Percentiles rank a stretch among this genome's conserved stretches.
phyloP scores from a whole-genome alignment of 2,797 vertebrate genomes.

The Intellagama lesueurii region DNA sequence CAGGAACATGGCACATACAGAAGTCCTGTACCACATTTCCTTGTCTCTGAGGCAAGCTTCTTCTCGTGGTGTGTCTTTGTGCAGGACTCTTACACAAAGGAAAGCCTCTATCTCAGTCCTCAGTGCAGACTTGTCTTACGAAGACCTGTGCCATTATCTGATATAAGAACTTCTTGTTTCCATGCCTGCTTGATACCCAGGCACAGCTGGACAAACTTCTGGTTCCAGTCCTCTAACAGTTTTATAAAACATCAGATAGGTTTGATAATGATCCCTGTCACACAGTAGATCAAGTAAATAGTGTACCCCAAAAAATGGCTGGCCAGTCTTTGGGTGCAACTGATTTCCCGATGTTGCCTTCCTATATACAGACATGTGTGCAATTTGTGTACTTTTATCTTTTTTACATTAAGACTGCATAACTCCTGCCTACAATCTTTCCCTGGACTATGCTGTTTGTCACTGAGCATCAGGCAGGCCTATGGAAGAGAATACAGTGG shows the following conservation, averaged over 20 bases:
- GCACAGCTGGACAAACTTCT: no score
- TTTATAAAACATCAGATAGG: background rate
- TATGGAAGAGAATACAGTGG: background rate
- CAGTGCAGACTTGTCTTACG: no score
- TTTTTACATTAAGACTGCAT: background rate
- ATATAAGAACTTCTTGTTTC: no score
- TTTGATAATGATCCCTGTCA: background rate
- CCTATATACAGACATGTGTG: background rate
- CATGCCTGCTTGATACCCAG: no score
- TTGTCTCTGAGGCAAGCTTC: no score
- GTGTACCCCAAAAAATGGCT: background rate
- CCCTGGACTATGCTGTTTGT: background rate
- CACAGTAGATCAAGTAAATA: background rate
- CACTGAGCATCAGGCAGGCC: background rate
- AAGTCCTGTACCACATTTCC: no score
- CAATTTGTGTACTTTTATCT: background rate
- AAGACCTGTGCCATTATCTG: no score
- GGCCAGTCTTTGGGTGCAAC: background rate
- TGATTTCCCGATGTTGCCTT: background rate
- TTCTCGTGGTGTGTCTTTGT: no score
- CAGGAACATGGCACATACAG: no score
- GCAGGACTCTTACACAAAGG: no score
- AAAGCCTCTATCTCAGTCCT: no score
- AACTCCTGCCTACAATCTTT: background rate
- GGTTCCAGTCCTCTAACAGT: no score